Evolutionary conservation across 1,140 invertebrate genomes (phyloP).

Genomic region (Trichogramma pretiosum): DNA sequence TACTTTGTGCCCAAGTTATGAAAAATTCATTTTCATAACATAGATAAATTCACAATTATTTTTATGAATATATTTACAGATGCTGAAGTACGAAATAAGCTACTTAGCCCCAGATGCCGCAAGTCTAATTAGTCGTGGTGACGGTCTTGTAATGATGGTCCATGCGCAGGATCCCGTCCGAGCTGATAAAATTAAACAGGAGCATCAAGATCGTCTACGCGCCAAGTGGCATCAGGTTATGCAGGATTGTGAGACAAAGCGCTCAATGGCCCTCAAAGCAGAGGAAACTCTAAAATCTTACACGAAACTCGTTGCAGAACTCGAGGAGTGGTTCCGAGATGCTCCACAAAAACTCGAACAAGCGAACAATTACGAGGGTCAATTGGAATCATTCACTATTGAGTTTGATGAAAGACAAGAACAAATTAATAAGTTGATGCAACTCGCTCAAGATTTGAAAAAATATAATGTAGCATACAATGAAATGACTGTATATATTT

Average conservation of each 20-base stretch:
- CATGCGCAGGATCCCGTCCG: constrained; percentile 48
- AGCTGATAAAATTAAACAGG: constrained; percentile 50
- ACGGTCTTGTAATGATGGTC: constrained; percentile 61
- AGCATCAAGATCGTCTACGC: constrained; percentile 53
- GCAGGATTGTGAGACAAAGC: constrained; percentile 53
- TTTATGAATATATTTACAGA: constrained; percentile 36
- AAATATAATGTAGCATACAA: constrained; percentile 38
- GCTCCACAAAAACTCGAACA: constrained; percentile 46
- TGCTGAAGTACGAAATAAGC: constrained; percentile 56
- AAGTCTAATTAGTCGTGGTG: constrained; percentile 67
- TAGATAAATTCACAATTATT: not conserved
- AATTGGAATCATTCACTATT: constrained; percentile 41
- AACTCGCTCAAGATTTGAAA: constrained; percentile 44
- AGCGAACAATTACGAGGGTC: constrained; percentile 49
- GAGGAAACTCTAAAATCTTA: constrained; percentile 50
- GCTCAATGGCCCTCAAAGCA: constrained; percentile 48
- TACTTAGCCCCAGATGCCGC: constrained; percentile 68
- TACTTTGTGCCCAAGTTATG: too few relatives aligned
- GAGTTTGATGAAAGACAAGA: constrained; percentile 43
- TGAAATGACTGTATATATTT: constrained; percentile 33
- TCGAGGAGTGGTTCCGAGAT: constrained; percentile 47
- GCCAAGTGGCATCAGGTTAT: constrained; percentile 60
- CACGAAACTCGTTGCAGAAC: constrained; percentile 38
- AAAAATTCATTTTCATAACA: too few relatives aligned
- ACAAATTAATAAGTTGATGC: constrained; percentile 45